Base-by-base conservation (phyloP, 1,140 invertebrate species). In the Palaemon carinicauda region DNA sequence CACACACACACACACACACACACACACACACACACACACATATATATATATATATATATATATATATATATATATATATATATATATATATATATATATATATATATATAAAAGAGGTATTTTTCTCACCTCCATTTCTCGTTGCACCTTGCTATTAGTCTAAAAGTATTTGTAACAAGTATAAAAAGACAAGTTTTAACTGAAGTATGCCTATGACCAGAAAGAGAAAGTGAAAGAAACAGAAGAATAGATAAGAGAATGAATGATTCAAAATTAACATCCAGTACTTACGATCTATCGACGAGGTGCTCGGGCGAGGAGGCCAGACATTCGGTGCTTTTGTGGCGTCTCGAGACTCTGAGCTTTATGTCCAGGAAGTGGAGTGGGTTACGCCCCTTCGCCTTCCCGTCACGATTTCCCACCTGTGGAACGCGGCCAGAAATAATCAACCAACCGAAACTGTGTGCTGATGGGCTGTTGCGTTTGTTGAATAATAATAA, bases 311-410 rank as follows among this genome's bases (percentile, higher is more conserved):
- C n/a, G 21, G 21, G 12, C 12, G 41, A 3, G 10, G 53, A 31
- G 33, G 41, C 52, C 5, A 86, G 83, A 33, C 77, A 71, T n/a
- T 86, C 83, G 17, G 77, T 80, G 65, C 83, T 86, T 65, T 86
- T 86, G 77, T 86, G 83, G 14, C 83, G 77, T 15, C 83, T 33
- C 1, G 83, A 86, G 31, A 86, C 83, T n/a, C 83, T 14, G 9
- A 86, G 83, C 77, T 86, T 86, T 24, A 86, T 75, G 77, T 86
- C 83, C 50, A 86, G 77, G 83, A 86, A 86, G 65, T 86, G 77
- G 1, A 86, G 77, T 51, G 83, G 83, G 83, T 86, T 86, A 50
- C 83, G 83, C 21, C 60, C 83, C 41, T 80, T 86, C 14, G 52
- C 21, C 19, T 65, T 33, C 17, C 83, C 83, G 15, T 85, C 83